Percentiles rank a stretch among this genome's conserved stretches.
Conservation (phyloP, 1,140 invertebrate species). For the Chrysopa pallens region DNA sequence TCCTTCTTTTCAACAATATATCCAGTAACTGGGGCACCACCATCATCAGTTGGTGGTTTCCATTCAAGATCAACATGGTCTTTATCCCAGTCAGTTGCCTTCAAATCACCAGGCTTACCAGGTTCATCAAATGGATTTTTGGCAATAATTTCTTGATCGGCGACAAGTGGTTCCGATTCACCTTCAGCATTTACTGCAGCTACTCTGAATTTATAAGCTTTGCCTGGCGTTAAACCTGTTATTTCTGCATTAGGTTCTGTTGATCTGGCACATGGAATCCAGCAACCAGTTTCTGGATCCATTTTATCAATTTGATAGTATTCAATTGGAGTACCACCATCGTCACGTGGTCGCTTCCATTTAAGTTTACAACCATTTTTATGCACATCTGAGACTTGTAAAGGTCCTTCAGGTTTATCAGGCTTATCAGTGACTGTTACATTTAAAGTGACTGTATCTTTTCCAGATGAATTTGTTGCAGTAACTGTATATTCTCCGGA, state of each 20-base stretch:
- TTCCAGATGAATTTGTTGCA: conserved; percentile 69
- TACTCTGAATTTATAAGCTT: conserved; percentile 91
- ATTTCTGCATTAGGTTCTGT: conserved; percentile 69
- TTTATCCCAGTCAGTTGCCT: conserved; percentile 91
- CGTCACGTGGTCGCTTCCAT: conserved; percentile 84
- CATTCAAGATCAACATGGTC: conserved; percentile 83
- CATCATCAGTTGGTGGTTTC: conserved; percentile 62
- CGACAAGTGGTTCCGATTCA: conserved; percentile 83
- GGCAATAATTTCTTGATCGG: conserved; percentile 70
- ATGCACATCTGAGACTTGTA: conserved; percentile 78
- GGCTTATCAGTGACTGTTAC: conserved; percentile 89
- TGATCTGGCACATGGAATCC: conserved; percentile 76
- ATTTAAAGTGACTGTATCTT: conserved; percentile 74
- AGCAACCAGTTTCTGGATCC: conserved; percentile 82
- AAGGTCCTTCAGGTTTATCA: conserved; percentile 66
- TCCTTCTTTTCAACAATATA: conserved; percentile 88
- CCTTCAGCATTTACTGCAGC: conserved; percentile 92
- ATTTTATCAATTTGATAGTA: conserved; percentile 90
- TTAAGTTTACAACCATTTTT: conserved; percentile 87
- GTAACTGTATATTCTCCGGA: conserved; percentile 78
- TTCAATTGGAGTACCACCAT: conserved; percentile 74
- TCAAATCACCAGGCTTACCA: conserved; percentile 75
- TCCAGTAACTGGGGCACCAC: conserved; percentile 70
- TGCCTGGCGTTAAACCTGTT: conserved; percentile 68
- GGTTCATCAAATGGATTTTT: conserved; percentile 97